Conservation (phyloP, 2,113 vertebrate species). For the Pseudois nayaur region DNA sequence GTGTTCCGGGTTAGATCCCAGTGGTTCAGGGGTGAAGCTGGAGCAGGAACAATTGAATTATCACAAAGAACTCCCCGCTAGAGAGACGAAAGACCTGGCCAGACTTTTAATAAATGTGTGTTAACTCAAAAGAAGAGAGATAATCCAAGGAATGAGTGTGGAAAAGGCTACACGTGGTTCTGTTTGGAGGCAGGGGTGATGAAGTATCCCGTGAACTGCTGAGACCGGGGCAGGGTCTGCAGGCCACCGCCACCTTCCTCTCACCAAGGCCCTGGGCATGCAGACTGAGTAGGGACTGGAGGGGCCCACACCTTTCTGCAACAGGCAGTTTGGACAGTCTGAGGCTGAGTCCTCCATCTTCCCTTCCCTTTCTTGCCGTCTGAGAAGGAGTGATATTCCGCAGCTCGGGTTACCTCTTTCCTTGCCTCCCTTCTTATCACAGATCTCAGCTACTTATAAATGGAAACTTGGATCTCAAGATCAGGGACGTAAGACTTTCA, state of each 20-base stretch:
- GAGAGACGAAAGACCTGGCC: not conserved
- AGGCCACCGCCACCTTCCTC: not conserved
- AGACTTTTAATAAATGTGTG: not conserved
- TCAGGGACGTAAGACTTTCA: conserved; percentile 50
- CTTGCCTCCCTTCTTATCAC: not conserved
- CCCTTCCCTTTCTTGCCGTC: not conserved
- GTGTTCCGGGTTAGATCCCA: not conserved
- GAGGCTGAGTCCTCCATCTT: not conserved
- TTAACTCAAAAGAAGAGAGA: not conserved
- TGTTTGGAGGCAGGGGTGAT: not conserved
- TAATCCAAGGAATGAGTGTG: accelerated
- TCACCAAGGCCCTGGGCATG: not conserved
- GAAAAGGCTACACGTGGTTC: not conserved
- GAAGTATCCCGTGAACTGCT: not conserved
- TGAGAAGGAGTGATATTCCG: not conserved
- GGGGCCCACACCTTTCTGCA: not conserved
- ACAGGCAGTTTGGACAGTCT: accelerated
- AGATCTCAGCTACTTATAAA: conserved; percentile 36
- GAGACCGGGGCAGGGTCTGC: not conserved
- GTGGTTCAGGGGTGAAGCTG: accelerated
- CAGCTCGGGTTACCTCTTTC: not conserved
- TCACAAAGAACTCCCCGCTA: not conserved
- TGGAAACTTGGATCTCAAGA: conserved; percentile 42
- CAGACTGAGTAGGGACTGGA: accelerated
- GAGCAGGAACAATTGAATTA: not conserved